Percentiles rank a stretch among this genome's conserved stretches.
Conservation (phyloP, 2,888 invertebrate species). For the Phengaris alcon region DNA sequence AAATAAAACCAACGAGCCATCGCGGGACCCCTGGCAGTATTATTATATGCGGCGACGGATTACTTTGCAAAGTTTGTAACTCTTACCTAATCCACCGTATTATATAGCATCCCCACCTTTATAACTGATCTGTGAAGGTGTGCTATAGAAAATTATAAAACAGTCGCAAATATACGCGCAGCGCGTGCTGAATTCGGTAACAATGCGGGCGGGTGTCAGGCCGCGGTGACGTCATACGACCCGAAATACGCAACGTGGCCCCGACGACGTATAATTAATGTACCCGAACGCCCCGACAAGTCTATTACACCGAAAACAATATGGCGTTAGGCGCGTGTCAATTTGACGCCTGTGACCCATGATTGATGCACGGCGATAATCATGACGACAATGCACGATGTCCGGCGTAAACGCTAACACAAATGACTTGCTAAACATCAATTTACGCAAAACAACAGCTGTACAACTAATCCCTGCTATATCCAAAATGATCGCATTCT, state of each 20-base stretch:
- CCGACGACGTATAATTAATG: slow-evolving; percentile 45
- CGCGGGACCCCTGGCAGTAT: too few species aligned
- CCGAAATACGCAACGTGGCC: slow-evolving; percentile 38
- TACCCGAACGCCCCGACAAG: slow-evolving; percentile 42
- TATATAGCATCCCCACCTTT: too few species aligned
- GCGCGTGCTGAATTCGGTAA: slow-evolving; percentile 54
- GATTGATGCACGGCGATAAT: slow-evolving; percentile 33
- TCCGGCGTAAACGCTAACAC: slow-evolving; percentile 1
- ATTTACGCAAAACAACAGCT: background rate
- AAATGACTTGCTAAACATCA: slow-evolving; percentile 25
- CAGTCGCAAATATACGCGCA: slow-evolving; percentile 30
- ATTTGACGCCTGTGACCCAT: slow-evolving; percentile 37
- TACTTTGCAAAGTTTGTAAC: too few species aligned
- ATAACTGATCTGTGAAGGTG: background rate
- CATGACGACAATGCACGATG: slow-evolving; percentile 22
- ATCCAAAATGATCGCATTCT: background rate
- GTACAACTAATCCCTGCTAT: background rate
- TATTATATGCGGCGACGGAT: too few species aligned
- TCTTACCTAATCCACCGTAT: too few species aligned
- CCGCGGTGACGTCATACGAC: slow-evolving; percentile 40
- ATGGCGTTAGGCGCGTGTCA: slow-evolving; percentile 38
- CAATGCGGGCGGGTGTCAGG: slow-evolving; percentile 57
- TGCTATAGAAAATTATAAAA: background rate
- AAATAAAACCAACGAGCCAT: too few species aligned
- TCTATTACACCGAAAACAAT: slow-evolving; percentile 44